These are phyloP conservation scores for Paelopatides confundens DNA, from an alignment of 53 echinoderm and acorn worm genomes.

Conservation along the genomic window DNA sequence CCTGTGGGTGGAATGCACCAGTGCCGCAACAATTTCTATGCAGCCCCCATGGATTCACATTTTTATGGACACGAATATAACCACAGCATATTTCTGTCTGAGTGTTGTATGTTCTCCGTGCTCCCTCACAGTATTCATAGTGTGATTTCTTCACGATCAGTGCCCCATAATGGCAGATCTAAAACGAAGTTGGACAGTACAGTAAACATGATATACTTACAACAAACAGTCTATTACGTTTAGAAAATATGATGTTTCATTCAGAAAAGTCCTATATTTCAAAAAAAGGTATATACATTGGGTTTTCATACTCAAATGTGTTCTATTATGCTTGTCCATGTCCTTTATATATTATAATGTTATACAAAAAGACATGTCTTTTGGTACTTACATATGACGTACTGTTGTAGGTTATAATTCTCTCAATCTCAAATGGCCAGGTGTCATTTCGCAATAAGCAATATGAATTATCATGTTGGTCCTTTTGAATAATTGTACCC, in stretches of 20 bases:
- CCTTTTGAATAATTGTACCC: not conserved
- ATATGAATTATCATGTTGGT: not conserved
- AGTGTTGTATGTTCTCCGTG: not conserved
- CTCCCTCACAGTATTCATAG: not conserved
- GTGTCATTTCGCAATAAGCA: not conserved
- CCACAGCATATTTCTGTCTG: constrained; percentile 18
- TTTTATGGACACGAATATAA: not conserved
- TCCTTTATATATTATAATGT: no score
- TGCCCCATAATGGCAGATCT: constrained; percentile 17
- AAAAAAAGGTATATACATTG: no score
- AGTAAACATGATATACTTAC: no score
- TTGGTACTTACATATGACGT: constrained; percentile 7
- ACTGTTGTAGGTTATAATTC: constrained; percentile 25
- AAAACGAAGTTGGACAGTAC: no score
- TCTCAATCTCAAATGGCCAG: not conserved
- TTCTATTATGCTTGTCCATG: no score
- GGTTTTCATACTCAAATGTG: no score
- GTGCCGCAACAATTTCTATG: constrained; percentile 49
- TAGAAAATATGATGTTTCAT: no score
- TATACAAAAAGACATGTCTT: no score
- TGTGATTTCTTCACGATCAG: not conserved
- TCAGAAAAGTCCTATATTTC: no score
- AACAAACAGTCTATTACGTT: no score
- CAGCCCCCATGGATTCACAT: not conserved
- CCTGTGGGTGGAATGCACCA: not conserved